Evolutionary conservation across 2,113 vertebrate species (phyloP).

Genomic region (Apistogramma diplotaenia): DNA sequence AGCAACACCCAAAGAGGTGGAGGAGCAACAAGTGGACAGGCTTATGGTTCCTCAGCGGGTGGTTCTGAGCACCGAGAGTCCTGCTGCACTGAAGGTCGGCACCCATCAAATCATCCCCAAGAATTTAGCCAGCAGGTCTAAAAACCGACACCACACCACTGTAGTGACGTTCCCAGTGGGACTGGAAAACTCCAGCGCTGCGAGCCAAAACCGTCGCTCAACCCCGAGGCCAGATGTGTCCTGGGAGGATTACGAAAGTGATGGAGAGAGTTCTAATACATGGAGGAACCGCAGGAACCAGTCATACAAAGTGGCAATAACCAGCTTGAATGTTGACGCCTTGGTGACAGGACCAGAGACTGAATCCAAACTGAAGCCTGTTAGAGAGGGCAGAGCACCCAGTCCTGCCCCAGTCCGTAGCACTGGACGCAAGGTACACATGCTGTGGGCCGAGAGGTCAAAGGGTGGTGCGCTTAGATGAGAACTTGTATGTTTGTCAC

Average conservation of each 20-base stretch:
- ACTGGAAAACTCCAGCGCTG: slow-evolving; percentile 37
- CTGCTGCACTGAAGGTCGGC: slow-evolving; percentile 79
- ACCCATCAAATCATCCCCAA: slow-evolving; percentile 89
- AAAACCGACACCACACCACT: slow-evolving; percentile 82
- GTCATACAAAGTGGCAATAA: slow-evolving; percentile 89
- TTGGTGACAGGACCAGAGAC: background rate
- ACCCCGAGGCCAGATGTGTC: slow-evolving; percentile 63
- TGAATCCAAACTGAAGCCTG: slow-evolving; percentile 59
- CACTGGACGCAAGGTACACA: slow-evolving; percentile 62
- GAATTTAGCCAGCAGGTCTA: slow-evolving; percentile 81
- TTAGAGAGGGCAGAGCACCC: slow-evolving; percentile 62
- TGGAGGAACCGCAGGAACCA: slow-evolving; percentile 87
- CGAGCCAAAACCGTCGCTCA: slow-evolving; percentile 14
- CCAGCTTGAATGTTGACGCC: slow-evolving; percentile 45
- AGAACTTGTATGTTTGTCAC: background rate
- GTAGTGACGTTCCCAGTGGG: slow-evolving; percentile 69
- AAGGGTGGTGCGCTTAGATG: background rate
- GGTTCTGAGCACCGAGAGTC: slow-evolving; percentile 85
- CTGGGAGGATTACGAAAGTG: slow-evolving; percentile 78
- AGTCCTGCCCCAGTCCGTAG: slow-evolving; percentile 38
- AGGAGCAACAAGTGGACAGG: background rate
- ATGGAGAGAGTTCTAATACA: slow-evolving; percentile 56
- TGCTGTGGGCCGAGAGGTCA: too few species aligned
- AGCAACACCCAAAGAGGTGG: rapidly evolving
- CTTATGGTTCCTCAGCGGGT: slow-evolving; percentile 38